Evolutionary conservation across 2,113 vertebrate species (phyloP), one percentile per base, ranked within the genome.

Genomic region (Sylvilagus bachmani): DNA sequence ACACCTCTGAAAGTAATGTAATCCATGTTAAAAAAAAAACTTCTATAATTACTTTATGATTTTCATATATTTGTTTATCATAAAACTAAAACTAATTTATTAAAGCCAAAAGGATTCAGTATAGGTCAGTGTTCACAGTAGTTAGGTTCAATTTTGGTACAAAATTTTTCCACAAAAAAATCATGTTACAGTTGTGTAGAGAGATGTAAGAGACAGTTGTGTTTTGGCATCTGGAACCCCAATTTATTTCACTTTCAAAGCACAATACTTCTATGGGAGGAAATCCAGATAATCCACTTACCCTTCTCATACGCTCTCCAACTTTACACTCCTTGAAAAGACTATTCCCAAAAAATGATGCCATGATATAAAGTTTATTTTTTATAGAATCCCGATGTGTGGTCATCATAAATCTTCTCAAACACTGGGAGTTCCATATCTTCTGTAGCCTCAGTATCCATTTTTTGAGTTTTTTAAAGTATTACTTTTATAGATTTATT

Each of bases 1-100:
- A 64, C 71, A 75, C 36, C 11, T 49, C 44, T 44, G n/a, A 49
- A 89, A 70, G 64, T 21, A 86, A 69, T 25, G 25, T 82, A 89
- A 94, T 44, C 38, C 13, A 64, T 21, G 3, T 61, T 38, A 61
- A 73, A 81, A 27, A 81, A 58, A 58, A 58, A 92, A 66, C 61
- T 78, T 53, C 14, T 83, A 5, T 70, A 64, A 58, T 29, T 27
- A 13, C 25, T 49, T 53, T 71, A 27, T 61, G 24, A 1, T 62
- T 91, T 94, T 82, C 78, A 69, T 67, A 91, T 55, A 10, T 86
- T 44, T 77, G 11, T 29, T 95, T 89, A 94, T 82, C 77, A 94
- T 27, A 44, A 51, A n/a, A 49, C n/a, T 78, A 84, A 69, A 93
- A 89, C 55, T 3, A 77, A 38, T n/a, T 78, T 38, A 89, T 88